phyloP scores from a whole-genome alignment of 2,113 vertebrate species.

The Gadus chalcogrammus region DNA sequence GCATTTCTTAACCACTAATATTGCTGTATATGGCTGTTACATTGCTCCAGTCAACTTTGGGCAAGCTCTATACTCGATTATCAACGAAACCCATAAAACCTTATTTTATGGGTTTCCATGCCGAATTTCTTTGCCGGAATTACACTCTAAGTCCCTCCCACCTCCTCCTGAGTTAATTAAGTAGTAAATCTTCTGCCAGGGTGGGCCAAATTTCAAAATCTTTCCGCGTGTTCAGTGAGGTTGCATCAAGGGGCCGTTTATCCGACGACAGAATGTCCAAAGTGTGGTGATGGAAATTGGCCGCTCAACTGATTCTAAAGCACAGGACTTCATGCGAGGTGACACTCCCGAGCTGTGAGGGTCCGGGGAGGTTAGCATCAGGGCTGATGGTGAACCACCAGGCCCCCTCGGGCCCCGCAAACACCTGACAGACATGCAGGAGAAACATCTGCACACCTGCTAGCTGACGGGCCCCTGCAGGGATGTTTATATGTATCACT shows the following conservation, averaged over 20 bases:
- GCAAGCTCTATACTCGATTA: too few species aligned
- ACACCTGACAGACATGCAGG: slow-evolving; percentile 53
- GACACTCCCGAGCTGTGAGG: slow-evolving; percentile 10
- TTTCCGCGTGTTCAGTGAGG: slow-evolving; percentile 10
- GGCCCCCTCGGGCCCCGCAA: slow-evolving; percentile 26
- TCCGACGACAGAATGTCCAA: slow-evolving; percentile 7
- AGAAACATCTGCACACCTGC: slow-evolving; percentile 59
- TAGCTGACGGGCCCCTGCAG: slow-evolving; percentile 62
- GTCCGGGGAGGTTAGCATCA: slow-evolving; percentile 51
- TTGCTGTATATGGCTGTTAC: too few species aligned
- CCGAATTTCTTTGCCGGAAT: too few species aligned
- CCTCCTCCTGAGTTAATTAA: too few species aligned
- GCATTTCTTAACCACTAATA: too few species aligned
- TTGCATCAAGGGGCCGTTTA: slow-evolving; percentile 5
- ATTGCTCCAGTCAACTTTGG: too few species aligned
- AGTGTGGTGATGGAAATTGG: slow-evolving; percentile 6
- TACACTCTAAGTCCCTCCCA: neutral
- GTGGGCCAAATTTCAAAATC: too few species aligned
- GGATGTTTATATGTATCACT: slow-evolving; percentile 26
- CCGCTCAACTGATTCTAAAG: slow-evolving; percentile 8
- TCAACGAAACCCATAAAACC: too few species aligned
- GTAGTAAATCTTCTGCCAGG: too few species aligned
- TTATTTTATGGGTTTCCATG: too few species aligned
- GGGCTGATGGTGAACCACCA: slow-evolving; percentile 28
- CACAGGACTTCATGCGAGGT: neutral